Percentiles rank a stretch among this genome's conserved stretches.
Conservation (phyloP, 2,888 invertebrate species). For the Dryocosmus kuriphilus region DNA sequence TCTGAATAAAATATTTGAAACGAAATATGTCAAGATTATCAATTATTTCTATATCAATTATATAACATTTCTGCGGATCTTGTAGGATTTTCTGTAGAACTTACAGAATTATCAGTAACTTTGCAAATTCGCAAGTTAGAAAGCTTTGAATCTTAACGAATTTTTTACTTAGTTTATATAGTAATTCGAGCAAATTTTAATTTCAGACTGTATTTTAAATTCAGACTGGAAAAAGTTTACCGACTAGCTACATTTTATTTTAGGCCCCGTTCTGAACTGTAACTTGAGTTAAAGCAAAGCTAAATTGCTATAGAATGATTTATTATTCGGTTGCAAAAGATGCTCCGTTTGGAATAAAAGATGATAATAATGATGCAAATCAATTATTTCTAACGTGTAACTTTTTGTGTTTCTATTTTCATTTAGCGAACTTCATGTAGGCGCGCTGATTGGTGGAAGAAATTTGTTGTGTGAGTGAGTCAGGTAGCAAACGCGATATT, state of each 20-base stretch:
- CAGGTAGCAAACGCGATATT: slow-evolving; percentile 72
- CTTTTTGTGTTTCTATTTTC: slow-evolving; percentile 75
- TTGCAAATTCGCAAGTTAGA: too few species aligned
- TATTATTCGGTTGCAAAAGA: background rate
- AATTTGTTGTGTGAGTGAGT: slow-evolving; percentile 77
- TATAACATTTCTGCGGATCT: too few species aligned
- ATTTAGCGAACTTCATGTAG: slow-evolving; percentile 77
- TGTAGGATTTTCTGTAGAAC: too few species aligned
- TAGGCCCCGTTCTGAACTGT: background rate
- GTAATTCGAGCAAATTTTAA: too few species aligned
- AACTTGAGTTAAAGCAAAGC: background rate
- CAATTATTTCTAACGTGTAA: slow-evolving; percentile 66
- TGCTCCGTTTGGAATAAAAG: background rate
- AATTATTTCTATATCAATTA: too few species aligned
- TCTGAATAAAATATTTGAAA: too few species aligned
- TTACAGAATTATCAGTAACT: too few species aligned
- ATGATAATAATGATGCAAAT: background rate
- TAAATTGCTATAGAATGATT: background rate
- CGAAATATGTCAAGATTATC: too few species aligned
- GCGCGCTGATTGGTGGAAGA: slow-evolving; percentile 76
- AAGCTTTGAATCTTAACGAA: too few species aligned
- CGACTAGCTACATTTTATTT: background rate
- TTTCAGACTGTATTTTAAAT: too few species aligned
- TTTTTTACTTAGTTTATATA: too few species aligned
- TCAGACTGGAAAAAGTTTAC: too few species aligned